phyloP scores from a whole-genome alignment of 1,140 invertebrate species.

The Leptinotarsa texana region DNA sequence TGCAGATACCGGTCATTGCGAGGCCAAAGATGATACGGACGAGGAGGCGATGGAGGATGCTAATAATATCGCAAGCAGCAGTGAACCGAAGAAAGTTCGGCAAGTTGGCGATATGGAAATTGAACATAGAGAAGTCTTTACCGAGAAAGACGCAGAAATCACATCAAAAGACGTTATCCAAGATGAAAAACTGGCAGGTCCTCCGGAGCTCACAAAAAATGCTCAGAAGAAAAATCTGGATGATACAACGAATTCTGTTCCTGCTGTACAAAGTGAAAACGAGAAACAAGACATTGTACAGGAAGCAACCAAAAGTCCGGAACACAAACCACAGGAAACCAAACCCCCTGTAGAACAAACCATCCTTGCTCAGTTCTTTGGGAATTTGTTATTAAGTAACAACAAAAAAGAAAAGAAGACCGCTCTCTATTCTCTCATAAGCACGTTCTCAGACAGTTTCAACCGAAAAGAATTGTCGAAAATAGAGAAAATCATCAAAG shows the following conservation, averaged over 20 bases:
- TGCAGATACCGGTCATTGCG: conserved; percentile 9
- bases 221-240: neutral
- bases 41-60: neutral
- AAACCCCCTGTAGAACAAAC: conserved; percentile 36
- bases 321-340: neutral
- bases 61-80: neutral
- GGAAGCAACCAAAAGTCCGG: conserved; percentile 13
- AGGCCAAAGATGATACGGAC: conserved; percentile 14
- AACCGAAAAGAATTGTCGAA: conserved; percentile 37
- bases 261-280: neutral
- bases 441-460: conserved; percentile 44
- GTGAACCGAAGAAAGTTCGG: neutral
- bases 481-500: conserved; percentile 43
- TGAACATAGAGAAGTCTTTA: neutral
- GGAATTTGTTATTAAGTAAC: conserved; percentile 42
- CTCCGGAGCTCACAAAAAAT: neutral
- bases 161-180: neutral
- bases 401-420: conserved; percentile 45
- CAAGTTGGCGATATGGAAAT: neutral
- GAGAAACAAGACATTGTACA: neutral
- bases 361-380: conserved; percentile 45
- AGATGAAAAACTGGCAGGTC: neutral
- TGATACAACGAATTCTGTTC: neutral
- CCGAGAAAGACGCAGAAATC: neutral
- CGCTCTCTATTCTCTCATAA: conserved; percentile 40